A percentile compares a stretch with the other conserved stretches of the same genome.
Evolutionary conservation across 2,888 invertebrate species (phyloP).

Genomic region (Schizotus pectinicornis): DNA sequence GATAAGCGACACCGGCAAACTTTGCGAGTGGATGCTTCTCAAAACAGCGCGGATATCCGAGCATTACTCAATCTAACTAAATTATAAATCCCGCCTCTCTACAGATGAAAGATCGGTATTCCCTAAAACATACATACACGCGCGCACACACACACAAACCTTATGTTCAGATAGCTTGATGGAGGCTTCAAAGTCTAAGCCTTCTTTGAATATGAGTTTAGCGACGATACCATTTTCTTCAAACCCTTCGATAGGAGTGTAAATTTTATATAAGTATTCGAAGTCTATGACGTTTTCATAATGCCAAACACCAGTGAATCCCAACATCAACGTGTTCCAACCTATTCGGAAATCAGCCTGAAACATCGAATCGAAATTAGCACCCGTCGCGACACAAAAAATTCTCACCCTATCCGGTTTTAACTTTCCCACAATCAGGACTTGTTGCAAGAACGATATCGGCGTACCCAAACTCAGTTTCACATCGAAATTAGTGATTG

Average conservation of each 20-base stretch:
- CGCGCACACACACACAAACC: conserved; percentile 51
- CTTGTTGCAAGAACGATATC: conserved; percentile 71
- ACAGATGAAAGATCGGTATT: conserved; percentile 42
- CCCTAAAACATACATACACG: conserved; percentile 23
- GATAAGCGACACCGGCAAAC: conserved; percentile 44
- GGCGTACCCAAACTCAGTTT: conserved; percentile 77
- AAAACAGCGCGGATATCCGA: conserved; percentile 41
- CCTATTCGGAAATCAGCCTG: conserved; percentile 77
- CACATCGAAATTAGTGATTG: conserved; percentile 73
- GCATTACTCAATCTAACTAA: conserved; percentile 43
- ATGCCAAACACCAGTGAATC: conserved; percentile 81
- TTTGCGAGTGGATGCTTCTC: conserved; percentile 41
- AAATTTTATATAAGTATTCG: conserved; percentile 78
- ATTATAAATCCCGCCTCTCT: conserved; percentile 44
- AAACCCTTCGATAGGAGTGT: conserved; percentile 78
- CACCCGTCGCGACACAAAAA: conserved; percentile 4
- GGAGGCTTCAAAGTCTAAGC: conserved; percentile 74
- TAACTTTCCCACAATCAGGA: conserved; percentile 72
- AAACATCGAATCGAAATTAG: conserved; percentile 33
- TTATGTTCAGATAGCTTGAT: conserved; percentile 73
- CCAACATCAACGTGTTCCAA: conserved; percentile 76
- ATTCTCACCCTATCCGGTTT: conserved; percentile 68
- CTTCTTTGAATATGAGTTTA: conserved; percentile 70
- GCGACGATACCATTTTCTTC: conserved; percentile 78
- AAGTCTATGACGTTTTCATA: conserved; percentile 73